Percentiles rank a stretch among this genome's conserved stretches.
These are phyloP conservation scores for Chlorocebus sabaeus DNA, from an alignment of 2,113 vertebrate species.

Conservation along the genomic window DNA sequence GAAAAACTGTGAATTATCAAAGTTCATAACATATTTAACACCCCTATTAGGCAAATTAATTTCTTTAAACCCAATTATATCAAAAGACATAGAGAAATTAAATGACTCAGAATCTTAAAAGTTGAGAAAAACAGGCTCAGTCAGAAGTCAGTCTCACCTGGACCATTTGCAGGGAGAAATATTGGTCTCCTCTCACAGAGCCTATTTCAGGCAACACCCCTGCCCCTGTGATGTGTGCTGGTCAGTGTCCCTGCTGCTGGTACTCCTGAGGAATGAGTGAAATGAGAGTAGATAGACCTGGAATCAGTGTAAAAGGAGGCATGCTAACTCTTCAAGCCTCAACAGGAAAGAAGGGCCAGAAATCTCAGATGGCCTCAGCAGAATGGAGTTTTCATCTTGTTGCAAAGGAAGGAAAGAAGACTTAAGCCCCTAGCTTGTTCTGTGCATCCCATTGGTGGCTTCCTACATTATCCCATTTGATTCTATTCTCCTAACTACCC, in stretches of 20 bases:
- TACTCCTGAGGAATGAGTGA: background rate
- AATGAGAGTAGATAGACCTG: background rate
- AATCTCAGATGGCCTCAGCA: background rate
- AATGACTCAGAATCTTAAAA: background rate
- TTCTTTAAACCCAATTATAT: slow-evolving; percentile 6
- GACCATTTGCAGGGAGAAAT: background rate
- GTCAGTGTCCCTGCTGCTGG: background rate
- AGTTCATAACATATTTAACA: slow-evolving; percentile 41
- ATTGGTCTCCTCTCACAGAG: background rate
- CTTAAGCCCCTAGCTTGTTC: background rate
- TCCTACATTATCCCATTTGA: background rate
- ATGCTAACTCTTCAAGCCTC: background rate
- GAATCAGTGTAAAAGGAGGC: background rate
- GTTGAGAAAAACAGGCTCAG: background rate
- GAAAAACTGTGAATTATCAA: slow-evolving; percentile 4
- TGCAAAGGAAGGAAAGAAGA: background rate
- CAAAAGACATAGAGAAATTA: background rate
- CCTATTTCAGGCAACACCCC: background rate
- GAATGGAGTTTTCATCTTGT: background rate
- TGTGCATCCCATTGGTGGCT: background rate
- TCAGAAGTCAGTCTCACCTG: background rate
- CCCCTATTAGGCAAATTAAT: slow-evolving; percentile 35
- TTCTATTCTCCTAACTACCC: background rate
- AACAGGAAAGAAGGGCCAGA: background rate
- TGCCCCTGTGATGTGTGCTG: background rate